Evolutionary conservation across 2,797 vertebrate genomes (phyloP).

Genomic region (Sebastes glaucus): DNA sequence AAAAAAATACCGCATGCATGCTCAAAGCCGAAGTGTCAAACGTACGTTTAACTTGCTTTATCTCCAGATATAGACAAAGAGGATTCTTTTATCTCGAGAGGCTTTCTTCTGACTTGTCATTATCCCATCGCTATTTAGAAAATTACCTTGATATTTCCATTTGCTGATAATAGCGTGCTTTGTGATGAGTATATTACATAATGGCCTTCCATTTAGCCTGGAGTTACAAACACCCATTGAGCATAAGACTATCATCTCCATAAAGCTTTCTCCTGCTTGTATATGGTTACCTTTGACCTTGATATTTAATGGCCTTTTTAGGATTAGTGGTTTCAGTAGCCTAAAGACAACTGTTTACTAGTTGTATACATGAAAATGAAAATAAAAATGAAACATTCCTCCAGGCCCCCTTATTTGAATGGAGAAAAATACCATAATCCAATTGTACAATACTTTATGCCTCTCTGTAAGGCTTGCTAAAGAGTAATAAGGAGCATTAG

Average conservation of each 20-base stretch:
- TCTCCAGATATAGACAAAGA: neutral
- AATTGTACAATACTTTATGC: neutral
- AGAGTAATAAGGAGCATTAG: conserved; percentile 6
- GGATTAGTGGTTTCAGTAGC: neutral
- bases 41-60: neutral
- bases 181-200: conserved; percentile 2
- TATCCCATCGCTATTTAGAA: neutral
- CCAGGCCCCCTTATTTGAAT: neutral
- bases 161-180: conserved; percentile 28
- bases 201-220: conserved; percentile 1
- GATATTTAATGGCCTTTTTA: conserved; percentile 29
- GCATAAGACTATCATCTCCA: neutral
- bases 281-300: conserved; percentile 10
- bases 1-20: neutral
- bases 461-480: neutral
- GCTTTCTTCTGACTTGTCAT: neutral
- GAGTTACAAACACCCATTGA: conserved; percentile 11
- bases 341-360: neutral
- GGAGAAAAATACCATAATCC: neutral
- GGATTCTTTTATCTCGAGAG: neutral
- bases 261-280: neutral
- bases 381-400: neutral
- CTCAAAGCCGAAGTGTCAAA: neutral
- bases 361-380: neutral
- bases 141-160: conserved; percentile 26